Evolutionary conservation across 2,888 invertebrate species (phyloP).

Genomic region (Cyrtodaria siliqua): DNA sequence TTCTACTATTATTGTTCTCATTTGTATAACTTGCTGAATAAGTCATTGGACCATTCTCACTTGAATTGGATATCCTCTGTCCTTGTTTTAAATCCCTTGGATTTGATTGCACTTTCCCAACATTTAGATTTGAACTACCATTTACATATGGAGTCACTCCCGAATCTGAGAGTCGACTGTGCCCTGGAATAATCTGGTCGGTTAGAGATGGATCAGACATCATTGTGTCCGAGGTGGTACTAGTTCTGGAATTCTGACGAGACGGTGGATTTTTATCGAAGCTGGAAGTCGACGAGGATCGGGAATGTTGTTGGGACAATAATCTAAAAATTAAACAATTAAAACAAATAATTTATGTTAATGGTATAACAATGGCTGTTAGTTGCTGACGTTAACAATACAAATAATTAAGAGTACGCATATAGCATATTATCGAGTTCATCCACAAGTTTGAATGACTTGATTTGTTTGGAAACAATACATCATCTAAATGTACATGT

Average conservation of each 20-base stretch:
- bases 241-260: conserved; percentile 35
- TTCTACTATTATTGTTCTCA: conserved; percentile 19
- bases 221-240: conserved; percentile 62
- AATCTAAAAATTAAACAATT: background rate
- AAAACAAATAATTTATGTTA: too few species aligned
- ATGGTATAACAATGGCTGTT: too few species aligned
- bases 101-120: conserved; percentile 41
- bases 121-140: background rate
- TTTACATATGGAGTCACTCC: too few species aligned
- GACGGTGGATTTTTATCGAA: conserved; percentile 28
- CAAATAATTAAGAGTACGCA: too few species aligned
- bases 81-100: conserved; percentile 24
- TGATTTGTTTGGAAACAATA: too few species aligned
- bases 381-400: too few species aligned
- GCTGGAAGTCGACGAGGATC: conserved; percentile 53
- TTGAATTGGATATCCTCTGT: conserved; percentile 22
- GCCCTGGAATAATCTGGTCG: conserved; percentile 48
- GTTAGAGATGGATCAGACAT: conserved; percentile 51
- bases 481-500: too few species aligned
- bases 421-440: too few species aligned
- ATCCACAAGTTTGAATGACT: too few species aligned
- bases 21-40: background rate
- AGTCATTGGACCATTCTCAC: conserved; percentile 26
- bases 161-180: background rate
- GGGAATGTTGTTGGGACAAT: conserved; percentile 26